Evolutionary conservation across 2,797 vertebrate species (phyloP).

Genomic region (Sebastolobus alascanus): DNA sequence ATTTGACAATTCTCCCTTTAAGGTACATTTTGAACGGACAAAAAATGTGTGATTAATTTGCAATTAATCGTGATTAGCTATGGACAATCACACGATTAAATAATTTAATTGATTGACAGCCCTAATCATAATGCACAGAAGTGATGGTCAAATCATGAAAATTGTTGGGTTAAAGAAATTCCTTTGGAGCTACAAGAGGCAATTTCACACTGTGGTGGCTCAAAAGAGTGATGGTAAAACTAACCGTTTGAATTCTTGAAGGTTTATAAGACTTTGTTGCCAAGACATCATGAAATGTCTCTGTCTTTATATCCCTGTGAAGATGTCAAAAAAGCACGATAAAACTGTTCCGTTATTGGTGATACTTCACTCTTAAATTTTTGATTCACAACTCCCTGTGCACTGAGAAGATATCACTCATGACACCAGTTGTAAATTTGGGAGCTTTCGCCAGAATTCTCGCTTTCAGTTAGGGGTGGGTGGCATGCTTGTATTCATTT

Average conservation of each 20-base stretch:
- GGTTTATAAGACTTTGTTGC: background rate
- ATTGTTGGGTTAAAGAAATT: background rate
- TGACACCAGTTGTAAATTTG: background rate
- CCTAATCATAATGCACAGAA: background rate
- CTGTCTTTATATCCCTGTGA: background rate
- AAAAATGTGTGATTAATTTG: too few species aligned
- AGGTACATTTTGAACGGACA: too few species aligned
- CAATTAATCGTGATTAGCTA: too few species aligned
- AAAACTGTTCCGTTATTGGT: background rate
- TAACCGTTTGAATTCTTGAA: background rate
- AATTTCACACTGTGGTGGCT: background rate
- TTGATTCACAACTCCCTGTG: background rate
- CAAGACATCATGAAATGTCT: background rate
- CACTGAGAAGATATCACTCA: background rate
- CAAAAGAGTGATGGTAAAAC: background rate
- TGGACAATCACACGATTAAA: too few species aligned
- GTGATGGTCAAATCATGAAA: background rate
- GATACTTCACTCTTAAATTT: background rate
- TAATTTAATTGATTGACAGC: too few species aligned
- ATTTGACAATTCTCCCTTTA: too few species aligned
- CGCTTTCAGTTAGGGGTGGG: accelerated
- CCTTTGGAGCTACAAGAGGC: background rate
- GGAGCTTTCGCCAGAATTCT: background rate
- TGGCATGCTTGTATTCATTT: background rate
- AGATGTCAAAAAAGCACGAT: background rate